Base-by-base conservation (phyloP, 1,140 invertebrate species). In the Eulimnadia texana region DNA sequence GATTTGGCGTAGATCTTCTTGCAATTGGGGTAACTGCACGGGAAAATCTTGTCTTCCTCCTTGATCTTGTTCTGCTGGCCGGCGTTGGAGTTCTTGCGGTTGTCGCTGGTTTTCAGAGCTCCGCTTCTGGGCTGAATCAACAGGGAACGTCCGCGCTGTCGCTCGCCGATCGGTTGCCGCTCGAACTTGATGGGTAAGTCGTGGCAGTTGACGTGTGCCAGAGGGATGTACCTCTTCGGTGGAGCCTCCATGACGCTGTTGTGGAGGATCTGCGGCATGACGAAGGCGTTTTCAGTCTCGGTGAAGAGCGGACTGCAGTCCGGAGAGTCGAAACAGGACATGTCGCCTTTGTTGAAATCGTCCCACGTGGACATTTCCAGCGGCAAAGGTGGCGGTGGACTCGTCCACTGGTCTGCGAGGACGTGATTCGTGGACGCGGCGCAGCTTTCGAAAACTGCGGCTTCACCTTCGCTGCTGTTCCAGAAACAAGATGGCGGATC, bases 1-100 rank as follows among this genome's bases (percentile, higher is more conserved):
- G 88, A 85, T 72, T 98, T 98, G 58, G 90, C 89, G 68, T 98
- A 97, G 0, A 82, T 77, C 67, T 84, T 84, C 3, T 72, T 73
- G 67, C 81, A 82, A 13, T 74, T 74, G 2, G 72, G 70, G 66
- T 83, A 82, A 1, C 78, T 78, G 66, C 83, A 85, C 20, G 78
- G 77, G 68, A 82, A 84, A 50, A 80, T 79, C 61, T 79, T 79
- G 23, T 75, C 72, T 33, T 73, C 71, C 3, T 71, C 68, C 11
- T 65, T 61, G 16, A 63, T 64, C 29, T 16, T 6, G 33, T 42
- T 42, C 33, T 42, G 33, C 33, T 42, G 33, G 33, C 33, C 16
- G 16, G 33, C 33, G 33, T 6, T 42, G 33, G 6, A 42, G 16
- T 42, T 42, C 33, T 42, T 42, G 33, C 33, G 33, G 33, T 42